Evolutionary conservation across 2,888 invertebrate species (phyloP), one percentile per base, ranked within the genome.

Genomic region (Cyclophora albipunctata): DNA sequence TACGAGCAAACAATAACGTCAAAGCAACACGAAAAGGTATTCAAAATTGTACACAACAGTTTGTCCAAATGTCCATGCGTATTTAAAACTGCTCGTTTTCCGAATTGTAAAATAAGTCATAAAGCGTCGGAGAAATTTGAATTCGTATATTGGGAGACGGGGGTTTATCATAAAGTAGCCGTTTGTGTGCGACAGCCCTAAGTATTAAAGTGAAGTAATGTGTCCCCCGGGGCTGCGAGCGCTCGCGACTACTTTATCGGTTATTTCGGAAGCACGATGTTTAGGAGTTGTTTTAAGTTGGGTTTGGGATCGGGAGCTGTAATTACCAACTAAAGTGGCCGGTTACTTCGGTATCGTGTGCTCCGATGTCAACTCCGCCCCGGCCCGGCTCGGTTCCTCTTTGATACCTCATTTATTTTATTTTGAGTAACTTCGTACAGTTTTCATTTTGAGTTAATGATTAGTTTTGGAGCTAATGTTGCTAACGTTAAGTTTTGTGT

Each of bases 121-220:
- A 58, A 51, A 52, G 50, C 47, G 50, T 7, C 34, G 42, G 41
- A 43, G 41, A 41, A 51, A 55, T 55, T 54, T 48, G 45, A 53
- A 57, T 54, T 48, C 54, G 49, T 45, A 56, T 53, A 53, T 48
- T 45, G 53, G 47, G 53, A 45, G 53, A 45, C 7, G 47, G 48
- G 56, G 53, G 56, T 63, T 63, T 63, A 64, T 70, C 63, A 66
- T 60, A 60, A 59, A 64, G 58, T 62, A 58, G 48, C 49, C 59
- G 55, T 58, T 63, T 65, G 58, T 57, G 62, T 54, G 63, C 63
- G 68, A 64, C 67, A 62, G 54, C 62, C 63, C 66, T 67, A 62
- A 66, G 66, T 71, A 69, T 71, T 74, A 70, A 71, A 64, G 58
- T 59, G 66, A 62, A 70, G 68, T 75, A 75, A 77, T 77, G 71